Evolutionary conservation across 2,888 invertebrate species (phyloP).

Genomic region (Drosophila gaucha): DNA sequence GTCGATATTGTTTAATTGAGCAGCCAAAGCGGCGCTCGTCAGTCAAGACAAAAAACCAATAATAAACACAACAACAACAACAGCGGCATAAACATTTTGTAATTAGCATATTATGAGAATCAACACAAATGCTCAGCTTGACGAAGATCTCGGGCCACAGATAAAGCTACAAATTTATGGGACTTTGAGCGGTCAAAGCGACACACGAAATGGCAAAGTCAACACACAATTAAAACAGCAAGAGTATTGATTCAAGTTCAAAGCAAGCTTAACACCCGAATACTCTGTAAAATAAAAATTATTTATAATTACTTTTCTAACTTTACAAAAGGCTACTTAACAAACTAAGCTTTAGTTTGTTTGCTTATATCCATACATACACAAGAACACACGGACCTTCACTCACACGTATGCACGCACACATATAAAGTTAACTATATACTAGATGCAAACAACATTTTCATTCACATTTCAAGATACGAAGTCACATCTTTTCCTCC

Average conservation of each 20-base stretch:
- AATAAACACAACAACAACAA: conserved; percentile 14
- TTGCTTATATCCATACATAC: too few relatives aligned
- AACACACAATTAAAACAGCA: conserved; percentile 73
- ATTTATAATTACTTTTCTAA: neutral
- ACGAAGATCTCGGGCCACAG: conserved; percentile 56
- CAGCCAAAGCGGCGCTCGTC: conserved; percentile 33
- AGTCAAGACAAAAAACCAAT: conserved; percentile 18
- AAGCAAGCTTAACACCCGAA: neutral
- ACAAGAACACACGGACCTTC: too few relatives aligned
- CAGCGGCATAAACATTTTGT: conserved; percentile 23
- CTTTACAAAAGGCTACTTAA: neutral
- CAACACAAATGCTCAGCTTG: conserved; percentile 61
- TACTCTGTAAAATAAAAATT: conserved; percentile 12
- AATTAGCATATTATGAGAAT: conserved; percentile 81
- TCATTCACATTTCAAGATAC: too few relatives aligned
- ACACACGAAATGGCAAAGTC: conserved; percentile 72
- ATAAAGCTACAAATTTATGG: conserved; percentile 73
- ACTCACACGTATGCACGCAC: too few relatives aligned
- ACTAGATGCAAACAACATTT: too few relatives aligned
- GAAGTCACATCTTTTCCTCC: too few relatives aligned
- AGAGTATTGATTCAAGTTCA: neutral
- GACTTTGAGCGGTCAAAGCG: conserved; percentile 56
- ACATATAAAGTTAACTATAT: too few relatives aligned
- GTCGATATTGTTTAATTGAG: conserved; percentile 78
- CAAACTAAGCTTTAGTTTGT: too few relatives aligned